Conservation (phyloP, 37 sponge, comb jelly and placozoan genomes). For the Amphimedon queenslandica region DNA sequence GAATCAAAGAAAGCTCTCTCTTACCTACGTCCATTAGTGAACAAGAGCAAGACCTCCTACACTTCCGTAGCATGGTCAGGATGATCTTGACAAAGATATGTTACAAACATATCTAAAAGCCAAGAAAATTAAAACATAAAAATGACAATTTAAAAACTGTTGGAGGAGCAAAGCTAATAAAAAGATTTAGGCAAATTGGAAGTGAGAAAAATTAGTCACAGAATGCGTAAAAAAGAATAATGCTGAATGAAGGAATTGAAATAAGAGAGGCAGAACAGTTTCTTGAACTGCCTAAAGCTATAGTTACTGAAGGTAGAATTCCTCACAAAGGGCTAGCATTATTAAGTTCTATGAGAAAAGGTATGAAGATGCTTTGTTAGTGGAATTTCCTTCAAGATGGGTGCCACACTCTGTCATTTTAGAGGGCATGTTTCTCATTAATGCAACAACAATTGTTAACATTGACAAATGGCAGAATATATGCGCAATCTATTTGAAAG, state of each 20-base stretch:
- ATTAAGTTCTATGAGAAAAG: neutral
- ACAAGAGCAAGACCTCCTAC: neutral
- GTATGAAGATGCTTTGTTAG: neutral
- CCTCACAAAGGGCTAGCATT: neutral
- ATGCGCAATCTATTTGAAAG: neutral
- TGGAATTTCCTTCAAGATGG: neutral
- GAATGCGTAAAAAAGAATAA: neutral
- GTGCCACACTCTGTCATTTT: neutral
- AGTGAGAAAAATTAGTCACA: slow-evolving; percentile 10
- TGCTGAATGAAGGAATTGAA: neutral
- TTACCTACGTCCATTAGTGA: neutral
- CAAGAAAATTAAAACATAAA: neutral
- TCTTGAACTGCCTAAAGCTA: neutral
- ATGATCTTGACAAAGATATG: neutral
- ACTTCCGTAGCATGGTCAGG: neutral
- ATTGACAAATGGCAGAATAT: neutral
- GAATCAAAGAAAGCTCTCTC: neutral
- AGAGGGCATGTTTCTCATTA: slow-evolving; percentile 9
- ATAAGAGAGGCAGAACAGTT: slow-evolving; percentile 1
- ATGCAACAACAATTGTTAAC: neutral
- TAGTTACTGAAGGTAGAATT: neutral
- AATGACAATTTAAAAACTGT: neutral
- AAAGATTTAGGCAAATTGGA: slow-evolving; percentile 18
- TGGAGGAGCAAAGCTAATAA: neutral
- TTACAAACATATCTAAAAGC: neutral